Percentiles rank a stretch among this genome's conserved stretches.
phyloP scores from a whole-genome alignment of 2,113 vertebrate genomes.

The Zosterops pallidus region DNA sequence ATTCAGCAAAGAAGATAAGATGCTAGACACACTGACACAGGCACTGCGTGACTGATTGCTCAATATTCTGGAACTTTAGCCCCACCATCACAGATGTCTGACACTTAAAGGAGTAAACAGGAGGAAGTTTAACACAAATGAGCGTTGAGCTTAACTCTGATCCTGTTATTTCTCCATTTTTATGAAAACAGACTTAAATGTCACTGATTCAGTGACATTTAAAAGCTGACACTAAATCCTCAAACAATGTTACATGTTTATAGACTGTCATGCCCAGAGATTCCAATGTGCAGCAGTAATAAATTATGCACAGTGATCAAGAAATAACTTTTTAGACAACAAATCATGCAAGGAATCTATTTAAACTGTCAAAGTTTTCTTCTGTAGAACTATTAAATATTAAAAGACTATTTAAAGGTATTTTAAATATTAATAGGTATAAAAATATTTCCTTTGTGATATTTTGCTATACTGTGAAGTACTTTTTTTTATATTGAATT shows the following conservation, averaged over 20 bases:
- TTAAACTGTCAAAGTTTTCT: neutral
- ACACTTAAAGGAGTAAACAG: neutral
- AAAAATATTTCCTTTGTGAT: neutral
- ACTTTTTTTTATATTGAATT: neutral
- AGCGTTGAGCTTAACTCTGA: neutral
- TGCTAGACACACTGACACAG: neutral
- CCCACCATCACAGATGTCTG: rapidly evolving
- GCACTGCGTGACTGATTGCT: neutral
- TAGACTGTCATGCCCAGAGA: neutral
- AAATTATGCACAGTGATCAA: neutral
- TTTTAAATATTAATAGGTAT: neutral
- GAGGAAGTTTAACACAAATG: neutral
- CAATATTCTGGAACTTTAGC: neutral
- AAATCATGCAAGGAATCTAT: neutral
- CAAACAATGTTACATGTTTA: neutral
- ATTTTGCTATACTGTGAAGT: neutral
- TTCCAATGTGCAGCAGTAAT: neutral
- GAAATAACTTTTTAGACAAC: neutral
- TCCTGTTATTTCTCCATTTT: neutral
- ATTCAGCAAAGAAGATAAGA: neutral
- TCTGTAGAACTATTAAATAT: neutral
- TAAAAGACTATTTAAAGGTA: neutral
- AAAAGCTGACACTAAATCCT: neutral
- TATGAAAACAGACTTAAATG: neutral
- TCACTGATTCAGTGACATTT: neutral